These are phyloP conservation scores for Diglossa cyanea DNA, from an alignment of 2,797 vertebrate species.

Conservation along the genomic window DNA sequence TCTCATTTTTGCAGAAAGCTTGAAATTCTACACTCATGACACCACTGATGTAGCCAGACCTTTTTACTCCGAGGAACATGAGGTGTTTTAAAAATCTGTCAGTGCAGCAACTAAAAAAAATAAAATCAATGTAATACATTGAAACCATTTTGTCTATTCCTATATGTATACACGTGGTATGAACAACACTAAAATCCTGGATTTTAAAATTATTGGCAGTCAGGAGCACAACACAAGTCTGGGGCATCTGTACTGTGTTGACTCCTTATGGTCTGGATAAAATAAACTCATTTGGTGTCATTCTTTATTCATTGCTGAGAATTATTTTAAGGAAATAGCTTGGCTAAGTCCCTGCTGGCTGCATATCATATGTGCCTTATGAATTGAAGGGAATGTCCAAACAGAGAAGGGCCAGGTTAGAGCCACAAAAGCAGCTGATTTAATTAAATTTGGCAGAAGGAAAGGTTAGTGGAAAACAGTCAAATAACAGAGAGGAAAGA, in stretches of 20 bases:
- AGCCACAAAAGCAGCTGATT: constrained; percentile 22
- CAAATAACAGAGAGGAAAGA: constrained; percentile 42
- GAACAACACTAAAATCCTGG: neutral
- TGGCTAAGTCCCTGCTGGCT: neutral
- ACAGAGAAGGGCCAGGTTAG: neutral
- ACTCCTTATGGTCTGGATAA: neutral
- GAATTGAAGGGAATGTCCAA: constrained; percentile 1
- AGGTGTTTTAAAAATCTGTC: neutral
- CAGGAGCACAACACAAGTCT: neutral
- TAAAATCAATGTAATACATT: neutral
- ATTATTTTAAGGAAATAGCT: neutral
- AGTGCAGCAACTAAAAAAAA: neutral
- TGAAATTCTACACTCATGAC: neutral
- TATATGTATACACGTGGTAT: rapidly evolving
- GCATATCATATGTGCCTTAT: neutral
- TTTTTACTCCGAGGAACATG: neutral
- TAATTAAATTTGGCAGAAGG: constrained; percentile 60
- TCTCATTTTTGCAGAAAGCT: constrained; percentile 24
- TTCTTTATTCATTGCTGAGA: neutral
- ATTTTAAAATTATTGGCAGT: neutral
- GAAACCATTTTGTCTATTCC: neutral
- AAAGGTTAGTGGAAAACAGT: constrained; percentile 62
- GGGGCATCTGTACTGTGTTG: neutral
- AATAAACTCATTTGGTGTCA: neutral
- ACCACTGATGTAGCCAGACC: neutral